A percentile compares a stretch with the other conserved stretches of the same genome.
Conservation (phyloP, 2,797 vertebrate genomes). For the Gastrophryne carolinensis region DNA sequence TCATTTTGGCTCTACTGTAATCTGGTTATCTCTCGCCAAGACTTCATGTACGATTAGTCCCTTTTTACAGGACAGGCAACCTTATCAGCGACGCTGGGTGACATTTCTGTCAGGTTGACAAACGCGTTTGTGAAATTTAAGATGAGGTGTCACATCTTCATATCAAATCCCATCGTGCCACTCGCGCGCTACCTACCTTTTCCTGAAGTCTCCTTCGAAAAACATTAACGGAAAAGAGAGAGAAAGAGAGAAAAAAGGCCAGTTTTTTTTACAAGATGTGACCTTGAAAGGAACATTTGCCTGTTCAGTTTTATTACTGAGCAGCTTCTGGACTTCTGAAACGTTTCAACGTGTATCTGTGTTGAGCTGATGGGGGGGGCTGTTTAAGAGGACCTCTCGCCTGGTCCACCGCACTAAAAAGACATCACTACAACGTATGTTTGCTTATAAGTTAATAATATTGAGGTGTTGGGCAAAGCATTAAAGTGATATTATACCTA, state of each 20-base stretch:
- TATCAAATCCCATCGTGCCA: constrained; percentile 76
- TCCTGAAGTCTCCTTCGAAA: constrained; percentile 64
- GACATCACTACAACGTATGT: too few relatives aligned
- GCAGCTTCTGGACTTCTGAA: constrained; percentile 45
- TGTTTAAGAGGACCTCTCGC: too few relatives aligned
- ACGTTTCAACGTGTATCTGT: constrained; percentile 14
- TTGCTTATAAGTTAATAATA: too few relatives aligned
- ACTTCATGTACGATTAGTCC: constrained; percentile 76
- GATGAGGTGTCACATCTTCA: constrained; percentile 91
- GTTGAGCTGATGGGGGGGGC: background rate
- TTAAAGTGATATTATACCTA: too few relatives aligned
- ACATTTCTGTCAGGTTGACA: constrained; percentile 84
- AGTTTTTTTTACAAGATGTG: constrained; percentile 59
- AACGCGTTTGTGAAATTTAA: constrained; percentile 73
- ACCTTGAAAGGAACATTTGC: constrained; percentile 50
- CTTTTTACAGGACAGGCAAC: constrained; percentile 68
- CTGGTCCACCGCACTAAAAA: too few relatives aligned
- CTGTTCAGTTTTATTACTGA: constrained; percentile 12
- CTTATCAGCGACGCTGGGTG: constrained; percentile 81
- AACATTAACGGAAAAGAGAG: constrained; percentile 64
- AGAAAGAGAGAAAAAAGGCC: too few relatives aligned
- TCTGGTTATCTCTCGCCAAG: constrained; percentile 78
- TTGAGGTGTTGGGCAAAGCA: too few relatives aligned
- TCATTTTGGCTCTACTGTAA: constrained; percentile 79
- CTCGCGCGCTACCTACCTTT: constrained; percentile 72